phyloP scores from a whole-genome alignment of 2,888 invertebrate species.

The Eupithecia subumbrata region DNA sequence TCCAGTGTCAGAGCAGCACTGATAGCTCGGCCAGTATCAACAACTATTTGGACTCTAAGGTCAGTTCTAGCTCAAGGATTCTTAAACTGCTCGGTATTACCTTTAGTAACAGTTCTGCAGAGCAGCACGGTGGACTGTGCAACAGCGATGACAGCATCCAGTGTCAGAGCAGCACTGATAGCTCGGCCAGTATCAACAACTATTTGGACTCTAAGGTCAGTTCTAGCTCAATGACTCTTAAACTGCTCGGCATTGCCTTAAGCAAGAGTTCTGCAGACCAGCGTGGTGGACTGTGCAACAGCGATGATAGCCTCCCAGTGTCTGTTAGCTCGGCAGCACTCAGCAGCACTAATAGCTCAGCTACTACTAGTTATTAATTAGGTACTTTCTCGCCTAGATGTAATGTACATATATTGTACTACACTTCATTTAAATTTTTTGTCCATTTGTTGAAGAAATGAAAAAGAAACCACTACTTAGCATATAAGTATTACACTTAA shows the following conservation, averaged over 20 bases:
- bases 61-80: slow-evolving; percentile 38
- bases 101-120: neutral
- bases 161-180: slow-evolving; percentile 58
- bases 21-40: slow-evolving; percentile 76
- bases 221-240: neutral
- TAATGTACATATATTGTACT: too few relatives aligned
- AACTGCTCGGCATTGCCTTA: neutral
- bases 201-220: slow-evolving; percentile 76
- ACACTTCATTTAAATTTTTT: too few relatives aligned
- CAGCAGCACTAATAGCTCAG: slow-evolving; percentile 64
- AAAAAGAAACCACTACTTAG: too few relatives aligned
- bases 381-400: too few relatives aligned
- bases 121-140: neutral
- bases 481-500: too few relatives aligned
- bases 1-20: slow-evolving; percentile 57
- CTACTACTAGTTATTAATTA: slow-evolving; percentile 17
- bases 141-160: slow-evolving; percentile 64
- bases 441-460: too few relatives aligned
- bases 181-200: slow-evolving; percentile 78
- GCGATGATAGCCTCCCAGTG: slow-evolving; percentile 69
- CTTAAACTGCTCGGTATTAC: neutral
- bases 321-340: slow-evolving; percentile 65
- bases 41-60: slow-evolving; percentile 79
- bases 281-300: neutral
- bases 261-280: neutral